These are phyloP conservation scores for Mormyrus hasselquistii DNA, from an alignment of 2,797 vertebrate genomes.

Conservation along the genomic window DNA sequence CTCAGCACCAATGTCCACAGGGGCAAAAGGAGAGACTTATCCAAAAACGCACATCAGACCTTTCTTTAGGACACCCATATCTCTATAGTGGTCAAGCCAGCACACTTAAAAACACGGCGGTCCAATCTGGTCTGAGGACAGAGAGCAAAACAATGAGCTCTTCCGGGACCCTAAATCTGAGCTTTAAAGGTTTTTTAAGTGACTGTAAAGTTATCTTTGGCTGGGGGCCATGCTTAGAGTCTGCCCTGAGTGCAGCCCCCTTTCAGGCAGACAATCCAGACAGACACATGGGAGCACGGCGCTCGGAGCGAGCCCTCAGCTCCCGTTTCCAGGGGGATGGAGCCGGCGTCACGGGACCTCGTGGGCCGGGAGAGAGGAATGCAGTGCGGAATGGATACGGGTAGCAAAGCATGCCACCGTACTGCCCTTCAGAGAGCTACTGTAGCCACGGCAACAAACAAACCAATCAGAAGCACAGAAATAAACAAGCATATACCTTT, in stretches of 20 bases:
- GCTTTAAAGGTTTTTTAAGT: conserved; percentile 5
- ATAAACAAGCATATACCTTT: conserved; percentile 25
- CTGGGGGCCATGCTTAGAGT: conserved; percentile 1
- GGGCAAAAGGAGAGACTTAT: neutral
- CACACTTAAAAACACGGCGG: neutral
- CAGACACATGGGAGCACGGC: neutral
- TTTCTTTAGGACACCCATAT: conserved; percentile 24
- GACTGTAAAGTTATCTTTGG: neutral
- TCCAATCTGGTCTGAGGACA: neutral
- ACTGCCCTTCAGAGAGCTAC: conserved; percentile 8
- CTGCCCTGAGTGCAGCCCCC: neutral
- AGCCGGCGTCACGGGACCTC: neutral
- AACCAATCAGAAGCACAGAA: conserved; percentile 18
- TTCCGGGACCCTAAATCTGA: neutral
- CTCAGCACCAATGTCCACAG: conserved; percentile 19
- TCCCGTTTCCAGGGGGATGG: neutral
- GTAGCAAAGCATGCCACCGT: neutral
- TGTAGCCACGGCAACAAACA: conserved; percentile 13
- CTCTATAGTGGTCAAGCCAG: neutral
- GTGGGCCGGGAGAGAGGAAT: neutral
- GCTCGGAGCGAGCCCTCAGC: neutral
- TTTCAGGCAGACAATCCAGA: neutral
- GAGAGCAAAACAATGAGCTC: neutral
- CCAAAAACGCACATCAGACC: conserved; percentile 3
- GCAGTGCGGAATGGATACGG: neutral